A percentile compares a stretch with the other conserved stretches of the same genome.
Evolutionary conservation across 2,113 vertebrate genomes (phyloP).

Genomic region (Jaculus jaculus): DNA sequence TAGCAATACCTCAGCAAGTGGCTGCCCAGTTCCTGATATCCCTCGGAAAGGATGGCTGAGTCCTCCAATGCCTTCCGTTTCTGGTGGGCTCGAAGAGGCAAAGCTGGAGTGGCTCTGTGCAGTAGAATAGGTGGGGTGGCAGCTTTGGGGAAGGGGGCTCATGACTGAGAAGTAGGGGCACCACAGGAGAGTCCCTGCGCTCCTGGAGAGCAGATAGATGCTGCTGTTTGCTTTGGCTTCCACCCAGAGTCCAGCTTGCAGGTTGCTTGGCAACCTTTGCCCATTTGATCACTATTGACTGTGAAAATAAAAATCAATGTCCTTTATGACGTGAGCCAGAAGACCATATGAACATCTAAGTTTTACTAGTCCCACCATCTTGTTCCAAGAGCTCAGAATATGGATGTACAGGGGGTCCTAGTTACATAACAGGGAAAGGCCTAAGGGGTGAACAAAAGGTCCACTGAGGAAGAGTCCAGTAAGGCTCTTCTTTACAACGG

Average conservation of each 20-base stretch:
- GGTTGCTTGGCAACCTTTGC: conserved; percentile 72
- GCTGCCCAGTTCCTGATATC: not conserved
- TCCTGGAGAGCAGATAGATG: not conserved
- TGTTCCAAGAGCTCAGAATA: conserved; percentile 16
- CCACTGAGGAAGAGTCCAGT: too few relatives aligned
- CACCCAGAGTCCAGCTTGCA: not conserved
- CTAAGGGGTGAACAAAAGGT: too few relatives aligned
- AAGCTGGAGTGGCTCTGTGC: not conserved
- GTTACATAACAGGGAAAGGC: not conserved
- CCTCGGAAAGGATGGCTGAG: not conserved
- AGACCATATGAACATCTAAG: not conserved
- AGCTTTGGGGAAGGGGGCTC: not conserved
- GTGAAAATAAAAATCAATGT: conserved; percentile 72
- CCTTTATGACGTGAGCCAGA: conserved; percentile 52
- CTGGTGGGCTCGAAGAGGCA: not conserved
- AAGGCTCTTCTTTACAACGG: not conserved
- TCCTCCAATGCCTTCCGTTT: not conserved
- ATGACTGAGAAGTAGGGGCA: not conserved
- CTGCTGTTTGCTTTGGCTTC: conserved; percentile 8
- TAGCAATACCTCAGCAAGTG: not conserved
- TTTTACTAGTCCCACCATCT: not conserved
- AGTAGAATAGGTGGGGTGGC: not conserved
- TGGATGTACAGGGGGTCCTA: not conserved
- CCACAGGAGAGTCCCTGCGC: not conserved
- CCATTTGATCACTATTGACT: conserved; percentile 48